A percentile compares a stretch with the other conserved stretches of the same genome.
These are phyloP conservation scores for Leptinotarsa rubiginosa DNA, from an alignment of 2,888 invertebrate species.

Conservation along the genomic window DNA sequence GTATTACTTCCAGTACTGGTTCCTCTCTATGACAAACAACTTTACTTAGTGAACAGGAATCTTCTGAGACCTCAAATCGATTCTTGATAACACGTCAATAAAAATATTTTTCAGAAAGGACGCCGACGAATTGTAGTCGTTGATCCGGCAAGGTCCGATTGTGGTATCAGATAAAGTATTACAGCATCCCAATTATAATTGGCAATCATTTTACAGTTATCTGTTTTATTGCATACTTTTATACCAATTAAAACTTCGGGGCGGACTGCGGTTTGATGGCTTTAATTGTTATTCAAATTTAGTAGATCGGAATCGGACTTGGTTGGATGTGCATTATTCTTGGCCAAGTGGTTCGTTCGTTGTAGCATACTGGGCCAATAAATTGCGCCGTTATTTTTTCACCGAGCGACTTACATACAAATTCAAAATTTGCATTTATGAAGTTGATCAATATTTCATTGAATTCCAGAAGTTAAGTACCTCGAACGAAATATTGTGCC, in stretches of 20 bases:
- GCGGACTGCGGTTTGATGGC: conserved; percentile 30
- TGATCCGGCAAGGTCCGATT: conserved; percentile 28
- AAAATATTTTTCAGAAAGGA: background rate
- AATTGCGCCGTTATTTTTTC: background rate
- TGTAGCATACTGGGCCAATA: background rate
- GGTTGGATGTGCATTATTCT: conserved; percentile 1
- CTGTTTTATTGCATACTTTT: conserved; percentile 41
- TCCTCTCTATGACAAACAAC: too few species aligned
- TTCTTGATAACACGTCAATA: background rate
- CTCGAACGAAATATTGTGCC: too few species aligned
- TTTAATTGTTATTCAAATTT: conserved; percentile 43
- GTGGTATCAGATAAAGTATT: conserved; percentile 38
- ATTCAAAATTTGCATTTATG: too few species aligned
- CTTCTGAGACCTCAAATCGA: background rate
- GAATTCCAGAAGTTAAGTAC: too few species aligned
- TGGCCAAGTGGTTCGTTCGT: background rate
- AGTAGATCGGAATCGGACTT: conserved; percentile 23
- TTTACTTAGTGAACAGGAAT: too few species aligned
- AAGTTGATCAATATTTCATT: too few species aligned
- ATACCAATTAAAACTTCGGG: conserved; percentile 40
- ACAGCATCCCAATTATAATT: conserved; percentile 43
- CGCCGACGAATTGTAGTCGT: conserved; percentile 14
- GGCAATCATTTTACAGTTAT: conserved; percentile 43
- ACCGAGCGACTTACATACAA: background rate
- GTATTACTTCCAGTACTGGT: too few species aligned